Percentiles rank a stretch among this genome's conserved stretches.
These are phyloP conservation scores for Takifugu flavidus DNA, from an alignment of 2,113 vertebrate genomes.

Conservation along the genomic window DNA sequence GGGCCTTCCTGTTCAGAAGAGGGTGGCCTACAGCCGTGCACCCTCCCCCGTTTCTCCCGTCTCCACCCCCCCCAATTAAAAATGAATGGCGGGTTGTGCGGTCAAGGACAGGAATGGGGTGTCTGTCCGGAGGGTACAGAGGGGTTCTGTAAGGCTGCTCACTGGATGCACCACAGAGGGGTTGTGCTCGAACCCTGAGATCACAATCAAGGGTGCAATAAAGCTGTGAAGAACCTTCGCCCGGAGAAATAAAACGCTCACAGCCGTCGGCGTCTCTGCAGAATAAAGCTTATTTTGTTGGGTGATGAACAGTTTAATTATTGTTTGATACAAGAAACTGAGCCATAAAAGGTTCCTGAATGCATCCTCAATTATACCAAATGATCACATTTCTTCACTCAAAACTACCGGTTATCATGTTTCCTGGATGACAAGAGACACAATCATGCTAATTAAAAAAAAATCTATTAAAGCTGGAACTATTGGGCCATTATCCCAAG, in stretches of 20 bases:
- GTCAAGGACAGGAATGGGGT: conserved; percentile 59
- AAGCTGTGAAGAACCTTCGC: conserved; percentile 25
- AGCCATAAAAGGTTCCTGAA: not conserved
- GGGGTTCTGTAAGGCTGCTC: conserved; percentile 42
- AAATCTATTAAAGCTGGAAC: not conserved
- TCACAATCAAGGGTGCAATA: conserved; percentile 37
- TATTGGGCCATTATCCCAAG: too few relatives aligned
- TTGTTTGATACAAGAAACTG: conserved; percentile 1
- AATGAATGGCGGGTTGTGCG: conserved; percentile 64
- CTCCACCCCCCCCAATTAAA: conserved; percentile 52
- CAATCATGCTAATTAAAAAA: not conserved
- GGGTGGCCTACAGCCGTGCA: conserved; percentile 25
- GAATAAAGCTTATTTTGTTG: not conserved
- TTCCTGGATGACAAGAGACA: too few relatives aligned
- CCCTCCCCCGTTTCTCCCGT: conserved; percentile 28
- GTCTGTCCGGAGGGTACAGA: conserved; percentile 51
- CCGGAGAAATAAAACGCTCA: conserved; percentile 33
- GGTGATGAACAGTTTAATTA: not conserved
- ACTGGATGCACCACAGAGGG: conserved; percentile 12
- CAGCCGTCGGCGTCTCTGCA: conserved; percentile 31
- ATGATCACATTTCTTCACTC: too few relatives aligned
- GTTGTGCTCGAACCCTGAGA: conserved; percentile 18
- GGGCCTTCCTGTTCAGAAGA: conserved; percentile 61
- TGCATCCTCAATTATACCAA: too few relatives aligned
- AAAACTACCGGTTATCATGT: too few relatives aligned